Evolutionary conservation across 2,888 invertebrate species (phyloP), one percentile per base, ranked within the genome.

Genomic region (Minunthozetes semirufus): DNA sequence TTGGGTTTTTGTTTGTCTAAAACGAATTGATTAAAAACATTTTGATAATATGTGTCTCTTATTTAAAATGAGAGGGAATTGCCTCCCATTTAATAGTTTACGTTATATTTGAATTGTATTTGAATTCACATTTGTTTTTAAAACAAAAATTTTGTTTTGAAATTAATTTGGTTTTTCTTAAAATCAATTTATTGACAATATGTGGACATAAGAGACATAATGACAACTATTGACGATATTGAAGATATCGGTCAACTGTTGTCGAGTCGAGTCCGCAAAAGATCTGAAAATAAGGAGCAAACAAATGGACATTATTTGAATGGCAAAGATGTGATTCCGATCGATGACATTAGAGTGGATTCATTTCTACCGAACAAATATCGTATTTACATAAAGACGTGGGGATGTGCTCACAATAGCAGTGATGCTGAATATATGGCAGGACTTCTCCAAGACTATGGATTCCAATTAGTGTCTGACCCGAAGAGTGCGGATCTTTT

Each of bases 361-460:
- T 63, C 33, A 17, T 74, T 74, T 68, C 22, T 74, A 9, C 74
- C 74, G 3, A 48, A 42, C 0, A 74, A 66, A 46, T 68, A 68
- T 68, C 46, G 48, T 11, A 66, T 94, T 66, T 94, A 89, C 80
- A 87, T 96, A 1, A 94, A 94, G 84, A 97, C 96, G 75, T 97
- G 96, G 97, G 97, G 97, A 5, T 98, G 97, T 83, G 91, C 96
- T 0, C 98, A 99, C 85, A 99, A 99, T 83, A 95, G 89, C 82
- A 95, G 95, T 0, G 98, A 99, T 83, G 92, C 94, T 0, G 98
- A 99, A 85, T 99, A 99, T 82, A 99, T 99, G 98, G 94, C 95
- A 0, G 98, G 98, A 0, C 89, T 95, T 80, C 84, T 99, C 75
- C 90, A 92, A 0, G 87, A 90, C 0, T 92, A 90, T 80, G 97